Evolutionary conservation across 2,113 vertebrate genomes (phyloP).

Genomic region (Melanostigma gelatinosum): DNA sequence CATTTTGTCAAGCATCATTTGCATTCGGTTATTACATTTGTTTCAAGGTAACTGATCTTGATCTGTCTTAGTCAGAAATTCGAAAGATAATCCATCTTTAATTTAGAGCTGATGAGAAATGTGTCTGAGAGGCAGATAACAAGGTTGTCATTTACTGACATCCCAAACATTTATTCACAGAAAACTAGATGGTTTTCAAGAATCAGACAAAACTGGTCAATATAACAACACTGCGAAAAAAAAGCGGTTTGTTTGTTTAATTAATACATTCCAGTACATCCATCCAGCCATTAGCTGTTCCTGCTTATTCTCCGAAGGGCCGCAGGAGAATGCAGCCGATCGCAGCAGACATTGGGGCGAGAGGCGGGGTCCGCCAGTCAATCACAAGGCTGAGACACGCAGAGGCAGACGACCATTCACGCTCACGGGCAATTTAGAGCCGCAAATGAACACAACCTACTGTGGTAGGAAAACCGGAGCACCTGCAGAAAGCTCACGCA

Average conservation of each 20-base stretch:
- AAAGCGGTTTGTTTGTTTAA: not conserved
- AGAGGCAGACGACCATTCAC: not conserved
- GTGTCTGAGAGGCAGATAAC: slow-evolving; percentile 3
- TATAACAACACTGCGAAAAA: not conserved
- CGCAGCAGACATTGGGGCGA: not conserved
- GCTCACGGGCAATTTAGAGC: not conserved
- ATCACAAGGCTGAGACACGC: not conserved
- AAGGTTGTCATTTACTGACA: slow-evolving; percentile 14
- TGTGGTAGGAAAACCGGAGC: not conserved
- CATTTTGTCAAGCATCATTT: slow-evolving; percentile 37
- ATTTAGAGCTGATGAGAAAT: slow-evolving; percentile 36
- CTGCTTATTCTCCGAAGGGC: not conserved
- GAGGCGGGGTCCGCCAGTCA: not conserved
- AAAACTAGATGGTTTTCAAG: slow-evolving; percentile 2
- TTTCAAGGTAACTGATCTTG: slow-evolving; percentile 37
- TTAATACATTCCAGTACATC: not conserved
- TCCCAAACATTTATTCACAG: not conserved
- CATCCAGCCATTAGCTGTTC: not conserved
- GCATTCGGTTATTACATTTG: slow-evolving; percentile 28
- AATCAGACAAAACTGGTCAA: not conserved
- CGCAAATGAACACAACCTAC: not conserved
- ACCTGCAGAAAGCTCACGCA: not conserved
- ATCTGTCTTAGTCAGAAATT: slow-evolving; percentile 13
- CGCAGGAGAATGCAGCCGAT: not conserved
- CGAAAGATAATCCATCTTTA: slow-evolving; percentile 30